Conservation (phyloP, 2,797 vertebrate species). For the Leucoraja ocellata region DNA sequence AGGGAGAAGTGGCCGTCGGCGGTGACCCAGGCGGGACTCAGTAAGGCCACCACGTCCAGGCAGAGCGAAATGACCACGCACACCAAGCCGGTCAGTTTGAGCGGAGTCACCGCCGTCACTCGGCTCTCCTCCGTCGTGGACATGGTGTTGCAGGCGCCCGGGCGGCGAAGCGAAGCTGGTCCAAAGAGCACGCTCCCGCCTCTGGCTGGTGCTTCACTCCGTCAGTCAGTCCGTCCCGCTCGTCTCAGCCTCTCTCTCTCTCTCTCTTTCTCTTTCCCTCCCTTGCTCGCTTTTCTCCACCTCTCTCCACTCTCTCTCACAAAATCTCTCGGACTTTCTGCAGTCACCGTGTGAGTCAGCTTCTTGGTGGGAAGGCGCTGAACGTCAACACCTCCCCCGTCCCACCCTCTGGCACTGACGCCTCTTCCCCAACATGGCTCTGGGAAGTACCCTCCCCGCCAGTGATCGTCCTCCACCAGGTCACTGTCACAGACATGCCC, state of each 20-base stretch:
- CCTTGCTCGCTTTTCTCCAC: no score
- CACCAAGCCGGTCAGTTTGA: conserved; percentile 90
- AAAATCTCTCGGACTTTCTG: conserved; percentile 15
- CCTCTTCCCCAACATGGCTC: neutral
- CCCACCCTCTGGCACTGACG: neutral
- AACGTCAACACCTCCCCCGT: neutral
- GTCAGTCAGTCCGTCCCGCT: no score
- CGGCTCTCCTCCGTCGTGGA: conserved; percentile 75
- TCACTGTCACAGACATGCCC: neutral
- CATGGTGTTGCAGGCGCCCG: neutral
- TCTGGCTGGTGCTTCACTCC: no score
- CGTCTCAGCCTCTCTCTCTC: neutral
- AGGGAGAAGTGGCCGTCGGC: conserved; percentile 88
- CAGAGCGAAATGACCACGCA: conserved; percentile 91
- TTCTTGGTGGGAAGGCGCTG: neutral
- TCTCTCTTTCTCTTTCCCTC: neutral
- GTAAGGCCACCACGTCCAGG: conserved; percentile 80
- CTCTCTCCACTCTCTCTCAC: neutral
- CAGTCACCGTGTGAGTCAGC: conserved; percentile 23
- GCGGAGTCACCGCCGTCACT: conserved; percentile 80
- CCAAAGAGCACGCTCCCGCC: neutral
- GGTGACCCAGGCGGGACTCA: conserved; percentile 95
- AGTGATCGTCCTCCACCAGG: neutral
- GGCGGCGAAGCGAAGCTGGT: neutral
- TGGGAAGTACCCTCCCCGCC: neutral